Conservation (phyloP, 2,797 vertebrate species). For the Tenualosa ilisha region DNA sequence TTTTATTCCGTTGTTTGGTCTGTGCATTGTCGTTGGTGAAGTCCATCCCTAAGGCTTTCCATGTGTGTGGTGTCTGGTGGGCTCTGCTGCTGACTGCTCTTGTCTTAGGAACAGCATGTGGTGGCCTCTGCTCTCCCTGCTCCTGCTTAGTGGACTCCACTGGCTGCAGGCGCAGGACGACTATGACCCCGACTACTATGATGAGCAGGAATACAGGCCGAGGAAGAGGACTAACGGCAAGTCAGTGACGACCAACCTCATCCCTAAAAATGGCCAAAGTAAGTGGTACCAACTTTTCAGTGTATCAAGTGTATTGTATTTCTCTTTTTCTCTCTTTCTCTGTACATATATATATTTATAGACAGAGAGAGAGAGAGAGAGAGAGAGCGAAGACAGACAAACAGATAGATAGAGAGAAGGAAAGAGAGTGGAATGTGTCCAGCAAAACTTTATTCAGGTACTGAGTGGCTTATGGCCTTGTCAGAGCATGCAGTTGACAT, state of each 20-base stretch:
- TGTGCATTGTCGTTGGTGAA: not conserved
- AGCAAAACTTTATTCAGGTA: not conserved
- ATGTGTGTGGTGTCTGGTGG: not conserved
- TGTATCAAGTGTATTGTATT: not conserved
- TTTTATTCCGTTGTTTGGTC: not conserved
- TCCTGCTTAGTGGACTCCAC: not conserved
- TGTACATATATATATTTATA: no score
- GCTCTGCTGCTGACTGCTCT: not conserved
- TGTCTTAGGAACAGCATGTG: not conserved
- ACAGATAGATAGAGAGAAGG: no score
- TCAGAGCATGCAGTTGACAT: not conserved
- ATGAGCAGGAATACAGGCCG: not conserved
- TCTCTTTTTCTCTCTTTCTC: no score
- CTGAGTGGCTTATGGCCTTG: no score
- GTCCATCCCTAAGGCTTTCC: not conserved
- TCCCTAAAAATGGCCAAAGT: constrained; percentile 6
- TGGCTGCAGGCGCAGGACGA: not conserved
- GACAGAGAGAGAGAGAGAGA: no score
- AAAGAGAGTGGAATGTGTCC: not conserved
- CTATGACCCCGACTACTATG: not conserved
- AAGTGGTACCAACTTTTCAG: not conserved
- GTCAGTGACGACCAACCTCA: not conserved
- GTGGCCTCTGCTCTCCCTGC: not conserved
- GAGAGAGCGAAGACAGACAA: no score
- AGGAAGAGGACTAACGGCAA: not conserved